Evolutionary conservation across 1,140 invertebrate species (phyloP), one percentile per base, ranked within the genome.

Genomic region (Dreissena rostriformis): DNA sequence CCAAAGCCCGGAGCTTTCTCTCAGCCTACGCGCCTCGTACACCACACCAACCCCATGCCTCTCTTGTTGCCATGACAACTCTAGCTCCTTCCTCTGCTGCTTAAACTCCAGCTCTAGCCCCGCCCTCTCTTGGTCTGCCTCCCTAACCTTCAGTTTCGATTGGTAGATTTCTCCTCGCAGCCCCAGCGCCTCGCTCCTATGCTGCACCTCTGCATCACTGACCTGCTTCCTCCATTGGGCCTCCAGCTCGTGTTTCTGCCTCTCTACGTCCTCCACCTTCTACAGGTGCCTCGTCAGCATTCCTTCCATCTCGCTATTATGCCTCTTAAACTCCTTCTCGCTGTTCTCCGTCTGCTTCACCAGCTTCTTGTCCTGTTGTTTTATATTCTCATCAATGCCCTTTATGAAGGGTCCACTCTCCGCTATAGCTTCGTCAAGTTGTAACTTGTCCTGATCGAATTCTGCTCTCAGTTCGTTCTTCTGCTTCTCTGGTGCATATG

Each of bases 21-120:
- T 77, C 63, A 28, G 82, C 71, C 10, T 70, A 67, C 82, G 70
- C 17, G 57, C 66, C 65, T 86, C 63, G 51, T 77, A 81, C 19
- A 77, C 55, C 28, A 86, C 77, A 12, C 39, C 53, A 28, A 86
- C 29, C 15, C 80, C 81, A 12, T 83, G 74, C 63, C 72, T 81
- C 57, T 88, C 84, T 53, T 86, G 74, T 67, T 76, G 65, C 76
- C 70, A 85, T 55, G 82, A 53, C n/a, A 80, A 61, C 26, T 85
- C 72, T 28, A 86, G 24, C 66, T 88, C 81, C 65, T 84, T 81
- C 53, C 73, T 72, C 73, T 86, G 84, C 63, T 86, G 83, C 65
- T 70, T 84, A 24, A 87, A 12, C 76, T 83, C 70, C 22, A 86
- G 49, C 53, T 87, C 83, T 0, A 85, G 14, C 52, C 83, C 81